Evolutionary conservation across 2,888 invertebrate genomes (phyloP), one percentile per base, ranked within the genome.

Genomic region (Volucella zonaria): DNA sequence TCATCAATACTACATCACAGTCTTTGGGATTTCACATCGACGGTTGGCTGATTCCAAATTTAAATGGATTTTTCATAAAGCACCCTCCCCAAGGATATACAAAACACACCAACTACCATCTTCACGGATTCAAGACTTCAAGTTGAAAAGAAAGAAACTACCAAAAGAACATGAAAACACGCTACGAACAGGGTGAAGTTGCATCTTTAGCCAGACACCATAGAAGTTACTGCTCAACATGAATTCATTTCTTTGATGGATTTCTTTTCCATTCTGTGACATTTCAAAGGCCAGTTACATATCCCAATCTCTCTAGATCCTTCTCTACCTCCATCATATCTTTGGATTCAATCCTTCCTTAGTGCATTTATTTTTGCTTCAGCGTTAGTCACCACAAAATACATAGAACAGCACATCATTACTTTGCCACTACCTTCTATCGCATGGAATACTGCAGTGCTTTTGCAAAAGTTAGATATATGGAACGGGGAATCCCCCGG

Each of bases 201-300:
- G 59, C 31, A 58, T 77, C 43, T 67, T 56, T 51, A 49, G 23
- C 54, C 61, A 58, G 23, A 75, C 40, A 12, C 23, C 1, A 12
- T 15, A 38, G 8, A 31, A 31, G 40, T 1, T 40, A 38, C 52
- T n/a, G 14, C 58, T 52, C 3, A 31, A 54, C 51, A 18, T 15
- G 3, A 11, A 56, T 31, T 71, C 70, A 71, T 62, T 82, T 77
- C 77, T 15, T 59, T 67, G 67, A 61, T 67, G 56, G 38, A n/a
- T 66, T 76, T 71, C 58, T 76, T 40, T 14, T 23, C 45, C 10
- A 61, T 14, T 64, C 18, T 23, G 59, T 45, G 15, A 43, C 45
- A 43, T 51, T 31, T 73, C 82, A 82, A 82, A 82, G 73, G 71
- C 77, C 73, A 82, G 82, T 77, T 77, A 77, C 61, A 67, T 49